Evolutionary conservation across 1,140 invertebrate genomes (phyloP).

Genomic region (Diorhabda carinulata): DNA sequence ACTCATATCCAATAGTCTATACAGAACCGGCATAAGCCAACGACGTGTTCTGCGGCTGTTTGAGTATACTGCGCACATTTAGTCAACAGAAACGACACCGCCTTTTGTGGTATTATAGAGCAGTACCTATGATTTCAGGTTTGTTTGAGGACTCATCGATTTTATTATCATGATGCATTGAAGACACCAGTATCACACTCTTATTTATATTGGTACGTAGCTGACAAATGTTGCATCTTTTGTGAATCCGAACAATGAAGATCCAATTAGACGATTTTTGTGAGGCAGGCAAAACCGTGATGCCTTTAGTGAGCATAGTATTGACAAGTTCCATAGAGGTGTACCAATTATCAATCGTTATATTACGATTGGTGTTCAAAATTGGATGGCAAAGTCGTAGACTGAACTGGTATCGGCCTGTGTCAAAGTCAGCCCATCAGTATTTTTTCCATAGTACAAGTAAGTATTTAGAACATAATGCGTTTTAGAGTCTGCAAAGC

Average conservation of each 20-base stretch:
- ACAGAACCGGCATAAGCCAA: slow-evolving; percentile 45
- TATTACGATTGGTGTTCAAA: background rate
- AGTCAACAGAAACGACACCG: slow-evolving; percentile 46
- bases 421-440: too few species aligned
- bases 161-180: slow-evolving; percentile 31
- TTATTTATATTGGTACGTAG: slow-evolving; percentile 37
- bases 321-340: background rate
- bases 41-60: slow-evolving; percentile 39
- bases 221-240: slow-evolving; percentile 30
- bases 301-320: background rate
- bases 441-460: too few species aligned
- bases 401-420: too few species aligned
- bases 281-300: background rate
- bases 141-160: slow-evolving; percentile 36
- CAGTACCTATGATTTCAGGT: slow-evolving; percentile 42
- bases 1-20: slow-evolving; percentile 19
- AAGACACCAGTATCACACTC: slow-evolving; percentile 34
- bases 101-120: slow-evolving; percentile 47
- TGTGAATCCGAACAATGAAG: slow-evolving; percentile 33
- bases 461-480: too few species aligned
- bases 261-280: slow-evolving; percentile 16
- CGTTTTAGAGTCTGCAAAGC: too few species aligned
- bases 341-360: background rate
- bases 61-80: slow-evolving; percentile 44
- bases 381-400: too few species aligned